These are phyloP conservation scores for Cryptus viduatorius DNA, from an alignment of 2,888 invertebrate species.

Conservation along the genomic window DNA sequence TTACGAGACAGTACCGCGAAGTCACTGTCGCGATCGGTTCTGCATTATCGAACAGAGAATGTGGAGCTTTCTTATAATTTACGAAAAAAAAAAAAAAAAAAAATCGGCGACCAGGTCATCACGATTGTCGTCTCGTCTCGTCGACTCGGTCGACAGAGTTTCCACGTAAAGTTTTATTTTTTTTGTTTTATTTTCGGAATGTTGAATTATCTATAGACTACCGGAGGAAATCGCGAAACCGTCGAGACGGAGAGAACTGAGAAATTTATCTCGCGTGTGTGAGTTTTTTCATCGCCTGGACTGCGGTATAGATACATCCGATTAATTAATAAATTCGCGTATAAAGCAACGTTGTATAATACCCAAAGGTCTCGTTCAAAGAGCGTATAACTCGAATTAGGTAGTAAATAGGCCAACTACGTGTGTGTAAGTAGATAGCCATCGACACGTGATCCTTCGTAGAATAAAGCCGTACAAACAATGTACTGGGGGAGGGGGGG, in stretches of 20 bases:
- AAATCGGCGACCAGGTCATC: slow-evolving; percentile 32
- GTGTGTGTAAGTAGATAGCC: slow-evolving; percentile 11
- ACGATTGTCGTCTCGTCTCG: slow-evolving; percentile 1
- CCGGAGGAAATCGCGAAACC: slow-evolving; percentile 23
- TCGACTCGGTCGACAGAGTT: background rate
- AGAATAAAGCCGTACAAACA: slow-evolving; percentile 49
- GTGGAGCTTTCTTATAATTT: slow-evolving; percentile 57
- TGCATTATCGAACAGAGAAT: slow-evolving; percentile 11
- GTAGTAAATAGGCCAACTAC: slow-evolving; percentile 16
- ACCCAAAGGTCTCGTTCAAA: background rate
- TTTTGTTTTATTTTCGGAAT: background rate
- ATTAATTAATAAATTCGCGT: background rate
- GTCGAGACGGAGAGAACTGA: background rate
- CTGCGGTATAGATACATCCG: background rate
- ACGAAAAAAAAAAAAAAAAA: slow-evolving; percentile 44
- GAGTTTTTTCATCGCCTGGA: no score
- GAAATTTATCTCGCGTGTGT: background rate
- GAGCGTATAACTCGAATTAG: slow-evolving; percentile 23
- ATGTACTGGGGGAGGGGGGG: background rate
- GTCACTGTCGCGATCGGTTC: background rate
- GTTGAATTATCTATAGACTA: slow-evolving; percentile 48
- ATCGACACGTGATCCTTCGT: slow-evolving; percentile 53
- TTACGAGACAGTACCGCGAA: no score
- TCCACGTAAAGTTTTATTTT: slow-evolving; percentile 3
- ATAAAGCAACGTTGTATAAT: background rate